Evolutionary conservation across 2,113 vertebrate species (phyloP), one percentile per base, ranked within the genome.

Genomic region (Epinephelus cyanopodus): DNA sequence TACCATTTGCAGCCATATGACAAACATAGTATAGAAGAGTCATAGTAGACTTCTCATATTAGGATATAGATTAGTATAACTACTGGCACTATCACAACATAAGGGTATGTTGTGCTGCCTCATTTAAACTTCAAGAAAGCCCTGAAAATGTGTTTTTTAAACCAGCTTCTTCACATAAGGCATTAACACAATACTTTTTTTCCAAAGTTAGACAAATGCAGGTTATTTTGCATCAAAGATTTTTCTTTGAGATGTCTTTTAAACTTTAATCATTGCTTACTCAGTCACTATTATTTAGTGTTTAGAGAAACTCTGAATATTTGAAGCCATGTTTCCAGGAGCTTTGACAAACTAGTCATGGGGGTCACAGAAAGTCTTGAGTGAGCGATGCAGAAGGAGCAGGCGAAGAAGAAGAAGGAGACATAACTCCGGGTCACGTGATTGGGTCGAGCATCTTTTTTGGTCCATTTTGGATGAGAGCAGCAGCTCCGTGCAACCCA

Each of bases 391-490:
- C 13, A 54, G 29, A 45, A 62, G 58, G 15, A 25, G 67, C 19
- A 63, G 60, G 29, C n/a, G 33, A 19, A 60, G 56, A 37, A 60
- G 77, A 27, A 21, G 68, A 78, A 75, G 75, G 72, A 78, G 66
- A 77, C 84, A 60, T 47, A 84, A 82, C 33, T 86, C 42, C 42
- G 23, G 76, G 88, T 94, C 93, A 94, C 93, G 93, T 94, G 93
- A 93, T 56, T 4, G 69, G 60, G 77, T 63, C 53, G 45, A 83
- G 87, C 92, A 92, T 93, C 89, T 91, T 86, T 88, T 91, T 92
- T 90, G 89, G 91, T 91, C 91, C 82, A 86, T 92, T 90, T 91
- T 92, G 85, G 90, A 87, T 75, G 86, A 39, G 61, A 79, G 80
- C 71, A 66, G 52, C 42, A 79, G 76, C 81, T 58, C 83, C 18